Conservation (phyloP, 2,888 invertebrate species). For the Conomelus anceps region DNA sequence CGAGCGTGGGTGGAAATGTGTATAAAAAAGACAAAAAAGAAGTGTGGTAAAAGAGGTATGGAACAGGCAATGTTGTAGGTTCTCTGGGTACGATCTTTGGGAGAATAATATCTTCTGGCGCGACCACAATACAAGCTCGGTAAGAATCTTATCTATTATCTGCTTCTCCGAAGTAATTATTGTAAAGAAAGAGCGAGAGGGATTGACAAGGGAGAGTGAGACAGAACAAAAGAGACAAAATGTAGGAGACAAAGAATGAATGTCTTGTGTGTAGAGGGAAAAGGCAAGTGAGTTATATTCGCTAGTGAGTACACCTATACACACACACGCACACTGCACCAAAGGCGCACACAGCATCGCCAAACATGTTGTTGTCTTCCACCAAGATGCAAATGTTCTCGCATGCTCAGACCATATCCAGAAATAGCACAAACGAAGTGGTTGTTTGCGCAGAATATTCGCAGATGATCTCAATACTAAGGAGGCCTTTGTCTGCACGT, state of each 20-base stretch:
- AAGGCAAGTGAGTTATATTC: background rate
- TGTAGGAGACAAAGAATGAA: background rate
- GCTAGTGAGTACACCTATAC: background rate
- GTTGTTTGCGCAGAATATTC: background rate
- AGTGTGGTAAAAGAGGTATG: background rate
- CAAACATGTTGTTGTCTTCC: background rate
- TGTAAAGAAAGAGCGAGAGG: background rate
- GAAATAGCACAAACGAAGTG: background rate
- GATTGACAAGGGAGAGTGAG: background rate
- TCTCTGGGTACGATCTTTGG: background rate
- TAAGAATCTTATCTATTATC: background rate
- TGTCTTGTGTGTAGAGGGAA: background rate
- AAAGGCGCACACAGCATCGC: background rate
- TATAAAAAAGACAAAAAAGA: background rate
- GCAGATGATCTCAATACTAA: background rate
- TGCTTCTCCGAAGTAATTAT: background rate
- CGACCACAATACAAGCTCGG: background rate
- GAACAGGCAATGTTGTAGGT: background rate
- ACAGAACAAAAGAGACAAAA: background rate
- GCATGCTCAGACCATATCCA: background rate
- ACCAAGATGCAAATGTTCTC: background rate
- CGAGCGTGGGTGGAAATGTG: background rate
- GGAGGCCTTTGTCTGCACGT: background rate
- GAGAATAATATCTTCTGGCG: background rate
- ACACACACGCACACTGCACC: no score